Conservation (phyloP, 2,797 vertebrate species). For the Bovichtus variegatus region DNA sequence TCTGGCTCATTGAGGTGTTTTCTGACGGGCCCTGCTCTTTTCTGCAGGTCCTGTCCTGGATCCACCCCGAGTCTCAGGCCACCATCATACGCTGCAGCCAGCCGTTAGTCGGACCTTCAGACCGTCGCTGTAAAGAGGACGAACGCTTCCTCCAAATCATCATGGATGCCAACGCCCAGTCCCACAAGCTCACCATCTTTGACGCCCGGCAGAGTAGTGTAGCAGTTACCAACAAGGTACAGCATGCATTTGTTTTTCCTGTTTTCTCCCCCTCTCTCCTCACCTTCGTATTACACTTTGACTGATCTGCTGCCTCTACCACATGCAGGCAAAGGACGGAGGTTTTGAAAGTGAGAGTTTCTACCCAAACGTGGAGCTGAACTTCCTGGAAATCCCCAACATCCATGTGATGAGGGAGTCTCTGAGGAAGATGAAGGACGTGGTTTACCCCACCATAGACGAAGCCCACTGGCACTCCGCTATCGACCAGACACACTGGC, state of each 20-base stretch:
- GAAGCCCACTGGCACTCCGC: slow-evolving; percentile 93
- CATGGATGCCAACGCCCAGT: slow-evolving; percentile 98
- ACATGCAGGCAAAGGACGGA: slow-evolving; percentile 91
- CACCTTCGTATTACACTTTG: background rate
- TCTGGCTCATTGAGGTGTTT: no score
- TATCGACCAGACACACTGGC: slow-evolving; percentile 94
- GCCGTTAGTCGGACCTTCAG: slow-evolving; percentile 92
- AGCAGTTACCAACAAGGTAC: slow-evolving; percentile 94
- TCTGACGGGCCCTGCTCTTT: background rate
- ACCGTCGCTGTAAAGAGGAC: slow-evolving; percentile 96
- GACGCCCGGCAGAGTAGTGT: slow-evolving; percentile 94
- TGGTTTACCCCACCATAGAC: slow-evolving; percentile 94
- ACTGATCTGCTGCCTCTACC: background rate
- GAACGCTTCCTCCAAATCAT: slow-evolving; percentile 94
- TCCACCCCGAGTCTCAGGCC: slow-evolving; percentile 97
- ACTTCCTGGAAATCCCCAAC: slow-evolving; percentile 96
- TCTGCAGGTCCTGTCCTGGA: slow-evolving; percentile 95
- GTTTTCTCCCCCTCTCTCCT: background rate
- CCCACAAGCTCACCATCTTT: slow-evolving; percentile 95
- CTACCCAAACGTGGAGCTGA: slow-evolving; percentile 93
- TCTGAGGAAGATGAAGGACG: slow-evolving; percentile 93
- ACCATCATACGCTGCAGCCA: slow-evolving; percentile 94
- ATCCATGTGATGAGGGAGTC: slow-evolving; percentile 98
- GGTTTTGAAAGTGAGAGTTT: slow-evolving; percentile 94
- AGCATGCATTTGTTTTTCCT: fast-evolving